Percentiles rank a stretch among this genome's conserved stretches.
Conservation (phyloP, 1,140 invertebrate genomes). For the Aphis craccivora region DNA sequence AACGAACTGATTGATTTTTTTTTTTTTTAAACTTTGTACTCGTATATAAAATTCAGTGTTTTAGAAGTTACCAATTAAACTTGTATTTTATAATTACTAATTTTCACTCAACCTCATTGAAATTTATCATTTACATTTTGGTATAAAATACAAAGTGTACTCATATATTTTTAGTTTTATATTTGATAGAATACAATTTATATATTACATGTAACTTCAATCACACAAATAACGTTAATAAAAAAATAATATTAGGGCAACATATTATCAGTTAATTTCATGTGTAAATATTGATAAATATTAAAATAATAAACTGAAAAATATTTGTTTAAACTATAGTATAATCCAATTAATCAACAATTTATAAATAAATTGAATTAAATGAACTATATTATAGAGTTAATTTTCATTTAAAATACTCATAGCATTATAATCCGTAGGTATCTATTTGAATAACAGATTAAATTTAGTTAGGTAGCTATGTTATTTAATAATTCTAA, state of each 20-base stretch:
- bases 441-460: neutral
- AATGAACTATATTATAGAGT: neutral
- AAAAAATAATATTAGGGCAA: neutral
- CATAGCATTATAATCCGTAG: neutral
- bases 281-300: neutral
- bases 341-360: neutral
- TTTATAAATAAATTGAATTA: neutral
- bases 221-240: neutral
- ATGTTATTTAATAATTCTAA: neutral
- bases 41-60: neutral
- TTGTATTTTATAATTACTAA: neutral
- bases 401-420: neutral
- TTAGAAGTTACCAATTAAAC: neutral
- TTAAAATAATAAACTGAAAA: neutral
- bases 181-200: neutral
- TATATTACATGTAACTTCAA: neutral
- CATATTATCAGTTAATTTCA: neutral
- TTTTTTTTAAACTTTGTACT: neutral
- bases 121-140: too few relatives aligned
- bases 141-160: neutral
- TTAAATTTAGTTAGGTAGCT: neutral
- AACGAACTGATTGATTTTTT: neutral
- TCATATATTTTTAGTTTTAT: neutral
- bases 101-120: neutral
- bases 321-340: neutral